Evolutionary conservation across 1,140 invertebrate species (phyloP), one percentile per base, ranked within the genome.

Genomic region (Acromyrmex echinatior): DNA sequence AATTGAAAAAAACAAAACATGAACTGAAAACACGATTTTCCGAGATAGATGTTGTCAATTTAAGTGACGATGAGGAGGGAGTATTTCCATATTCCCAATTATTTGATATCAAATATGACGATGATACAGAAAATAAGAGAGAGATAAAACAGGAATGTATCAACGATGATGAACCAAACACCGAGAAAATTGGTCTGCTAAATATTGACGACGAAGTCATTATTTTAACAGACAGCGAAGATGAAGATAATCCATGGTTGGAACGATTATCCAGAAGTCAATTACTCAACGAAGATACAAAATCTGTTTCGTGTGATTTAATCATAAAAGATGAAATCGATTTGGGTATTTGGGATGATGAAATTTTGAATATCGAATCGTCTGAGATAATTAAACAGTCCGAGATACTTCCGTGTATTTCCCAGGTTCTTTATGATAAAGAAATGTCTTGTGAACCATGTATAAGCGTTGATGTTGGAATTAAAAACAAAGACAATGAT

Each of bases 11-110:
- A 21, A 31, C 88, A 3, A 84, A 90, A 21, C 62, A 90, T 25
- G 58, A 86, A 28, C 21, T 49, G 9, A 87, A 56, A 12, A 87
- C 74, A 0, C 81, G 58, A 53, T 93, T 93, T 63, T 93, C 92
- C 0, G 39, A 45, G 1, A 73, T 87, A 0, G 91, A 94, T 79
- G 35, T 92, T 16, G 87, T 92, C 7, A 87, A 93, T 66, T 56
- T 93, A 18, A 91, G 91, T 28, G 93, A 93, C n/a, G 76, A 86
- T 9, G 92, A 93, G 1, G 88, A 90, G 7, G 78, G 86, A 49
- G 28, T 91, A n/a, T 93, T 93, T 62, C 92, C 93, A 7, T 90
- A 65, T 35, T 93, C 93, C 2, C 93, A 93, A 45, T 74, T 93
- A 0, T 93, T 93, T 16, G 91, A 93, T 82, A 84, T 58, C 28